Base-by-base conservation (phyloP, 2,113 vertebrate genomes). In the Arothron firmamentum region DNA sequence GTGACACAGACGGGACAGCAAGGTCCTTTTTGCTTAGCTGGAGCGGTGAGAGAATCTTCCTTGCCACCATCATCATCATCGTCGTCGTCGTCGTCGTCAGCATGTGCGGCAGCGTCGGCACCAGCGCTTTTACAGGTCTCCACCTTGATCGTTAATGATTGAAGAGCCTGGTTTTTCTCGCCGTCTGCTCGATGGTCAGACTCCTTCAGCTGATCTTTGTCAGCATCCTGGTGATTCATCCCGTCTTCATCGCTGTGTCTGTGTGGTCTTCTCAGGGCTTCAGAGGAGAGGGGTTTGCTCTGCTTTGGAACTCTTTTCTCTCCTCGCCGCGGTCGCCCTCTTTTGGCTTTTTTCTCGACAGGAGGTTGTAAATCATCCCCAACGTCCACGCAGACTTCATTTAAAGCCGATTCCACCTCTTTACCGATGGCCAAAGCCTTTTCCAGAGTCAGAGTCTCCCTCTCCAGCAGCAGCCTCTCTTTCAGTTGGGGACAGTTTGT, bases 301-400 rank as follows among this genome's bases (percentile, higher is more conserved):
- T 46, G 28, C 1, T 15, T 34, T 41, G 56, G 57, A 0, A 5
- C 2, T 25, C 52, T 60, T 18, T 6, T 34, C 52, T 79, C 80
- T 1, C 57, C 71, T 1, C 67, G 68, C 21, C 76, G 75, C 58
- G 81, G 81, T 1, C 81, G 56, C 5, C 83, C 79, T 64, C 85
- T 69, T 75, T 70, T 84, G 25, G 56, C 21, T 15, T 62, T 76
- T 13, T 2, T 65, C 49, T 23, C 51, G 45, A 75, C 70, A 0
- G 81, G 70, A 5, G 62, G 59, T 1, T 80, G 76, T 2, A 45
- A 31, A 19, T 80, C 70, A 1, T 83, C 75, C 48, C 56, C 81
- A 9, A 82, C 77, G 18, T 82, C 79, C 28, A 88, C 78, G 12
- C 68, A 80, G 47, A 85, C 80, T 23, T 86, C 57, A 16, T 18